These are phyloP conservation scores for Strix aluco DNA, from an alignment of 2,113 vertebrate species.

Conservation along the genomic window DNA sequence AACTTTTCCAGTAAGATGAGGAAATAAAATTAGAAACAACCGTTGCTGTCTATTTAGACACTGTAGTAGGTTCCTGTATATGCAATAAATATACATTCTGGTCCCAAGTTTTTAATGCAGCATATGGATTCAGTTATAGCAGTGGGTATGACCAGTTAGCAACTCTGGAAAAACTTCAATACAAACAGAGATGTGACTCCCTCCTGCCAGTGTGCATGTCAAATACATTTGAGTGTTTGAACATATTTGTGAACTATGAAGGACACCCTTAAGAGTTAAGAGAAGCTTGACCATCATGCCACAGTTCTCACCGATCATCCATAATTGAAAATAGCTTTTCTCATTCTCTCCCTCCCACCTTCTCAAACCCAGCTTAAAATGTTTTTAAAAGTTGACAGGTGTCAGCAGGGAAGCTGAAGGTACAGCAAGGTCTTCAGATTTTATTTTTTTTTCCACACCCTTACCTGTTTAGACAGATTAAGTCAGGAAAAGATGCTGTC, in stretches of 20 bases:
- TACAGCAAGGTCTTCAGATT: conserved; percentile 59
- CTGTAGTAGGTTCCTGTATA: not conserved
- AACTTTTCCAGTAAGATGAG: not conserved
- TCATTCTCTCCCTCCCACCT: conserved; percentile 4
- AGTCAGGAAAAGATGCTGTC: conserved; percentile 74
- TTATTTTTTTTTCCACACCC: conserved; percentile 65
- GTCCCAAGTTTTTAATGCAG: not conserved
- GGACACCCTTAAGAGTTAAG: conserved; percentile 37
- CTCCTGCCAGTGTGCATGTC: not conserved
- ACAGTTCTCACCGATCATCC: conserved; percentile 78
- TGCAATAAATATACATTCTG: not conserved
- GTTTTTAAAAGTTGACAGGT: conserved; percentile 84
- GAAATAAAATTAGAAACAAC: conserved; percentile 41
- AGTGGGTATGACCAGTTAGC: not conserved
- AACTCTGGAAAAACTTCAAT: not conserved
- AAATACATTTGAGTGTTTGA: not conserved
- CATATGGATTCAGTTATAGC: not conserved
- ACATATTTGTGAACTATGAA: conserved; percentile 24
- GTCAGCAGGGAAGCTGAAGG: conserved; percentile 78
- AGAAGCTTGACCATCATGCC: conserved; percentile 76
- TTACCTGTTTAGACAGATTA: conserved; percentile 82
- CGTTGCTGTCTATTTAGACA: not conserved
- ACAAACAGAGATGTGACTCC: not conserved
- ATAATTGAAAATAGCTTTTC: conserved; percentile 83
- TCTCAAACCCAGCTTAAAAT: conserved; percentile 58